Conservation (phyloP, 2,888 invertebrate species). For the Nysson spinosus region DNA sequence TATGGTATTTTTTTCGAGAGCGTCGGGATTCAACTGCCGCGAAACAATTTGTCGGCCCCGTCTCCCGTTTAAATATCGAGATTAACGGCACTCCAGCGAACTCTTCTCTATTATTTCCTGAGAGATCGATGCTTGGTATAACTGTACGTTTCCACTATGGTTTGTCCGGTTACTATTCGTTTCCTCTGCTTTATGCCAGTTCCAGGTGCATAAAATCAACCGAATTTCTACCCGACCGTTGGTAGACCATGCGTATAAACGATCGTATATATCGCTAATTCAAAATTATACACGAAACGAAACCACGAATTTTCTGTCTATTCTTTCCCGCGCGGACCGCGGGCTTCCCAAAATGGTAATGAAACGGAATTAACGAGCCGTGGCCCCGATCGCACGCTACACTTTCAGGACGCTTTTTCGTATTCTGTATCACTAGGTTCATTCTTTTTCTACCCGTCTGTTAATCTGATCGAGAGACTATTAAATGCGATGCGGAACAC, state of each 20-base stretch:
- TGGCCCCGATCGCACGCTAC: conserved; percentile 6
- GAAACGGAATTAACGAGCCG: conserved; percentile 57
- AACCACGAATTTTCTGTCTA: conserved; percentile 62
- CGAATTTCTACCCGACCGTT: conserved; percentile 7
- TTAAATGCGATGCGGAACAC: conserved; percentile 29
- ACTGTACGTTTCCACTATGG: conserved; percentile 11
- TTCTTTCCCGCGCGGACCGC: conserved; percentile 9
- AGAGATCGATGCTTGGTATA: conserved; percentile 32
- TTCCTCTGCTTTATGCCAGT: conserved; percentile 26
- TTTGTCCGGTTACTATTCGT: conserved; percentile 48
- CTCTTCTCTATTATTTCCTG: conserved; percentile 63
- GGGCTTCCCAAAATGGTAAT: conserved; percentile 52
- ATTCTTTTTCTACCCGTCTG: conserved; percentile 9
- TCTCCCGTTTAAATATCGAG: conserved; percentile 64
- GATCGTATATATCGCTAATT: conserved; percentile 41
- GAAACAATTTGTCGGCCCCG: conserved; percentile 34
- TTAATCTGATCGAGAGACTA: conserved; percentile 26
- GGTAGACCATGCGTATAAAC: neutral
- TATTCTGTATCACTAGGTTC: conserved; percentile 59
- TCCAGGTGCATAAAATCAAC: conserved; percentile 53
- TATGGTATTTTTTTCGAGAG: conserved; percentile 29
- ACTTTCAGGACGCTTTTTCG: conserved; percentile 17
- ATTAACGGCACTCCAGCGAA: conserved; percentile 45
- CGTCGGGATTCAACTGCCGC: conserved; percentile 25
- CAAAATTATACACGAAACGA: conserved; percentile 58